Conservation (phyloP, 2,888 invertebrate genomes). For the Pristionchus entomophagus region DNA sequence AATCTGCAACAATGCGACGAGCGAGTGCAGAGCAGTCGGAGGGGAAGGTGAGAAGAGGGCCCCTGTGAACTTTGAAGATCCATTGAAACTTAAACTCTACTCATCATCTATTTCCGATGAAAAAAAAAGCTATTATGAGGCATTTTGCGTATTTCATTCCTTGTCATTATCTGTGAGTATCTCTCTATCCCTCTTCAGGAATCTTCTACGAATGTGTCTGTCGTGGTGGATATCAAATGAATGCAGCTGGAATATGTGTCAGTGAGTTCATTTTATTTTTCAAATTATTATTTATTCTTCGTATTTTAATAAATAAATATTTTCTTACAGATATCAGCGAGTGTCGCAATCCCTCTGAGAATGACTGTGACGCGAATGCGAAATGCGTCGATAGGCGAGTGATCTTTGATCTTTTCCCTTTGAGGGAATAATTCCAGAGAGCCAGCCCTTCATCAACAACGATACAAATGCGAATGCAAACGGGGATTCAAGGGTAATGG, state of each 20-base stretch:
- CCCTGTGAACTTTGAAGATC: too few species aligned
- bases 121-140: too few species aligned
- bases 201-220: constrained; percentile 40
- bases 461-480: constrained; percentile 35
- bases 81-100: too few species aligned
- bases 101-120: too few species aligned
- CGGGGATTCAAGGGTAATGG: constrained; percentile 36
- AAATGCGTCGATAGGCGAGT: constrained; percentile 30
- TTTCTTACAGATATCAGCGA: constrained; percentile 50
- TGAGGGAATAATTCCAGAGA: too few species aligned
- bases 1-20: constrained; percentile 6
- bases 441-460: not conserved
- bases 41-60: not conserved
- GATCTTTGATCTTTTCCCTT: not conserved
- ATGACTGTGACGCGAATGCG: constrained; percentile 40
- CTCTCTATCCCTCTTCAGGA: not conserved
- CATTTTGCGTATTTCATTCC: not conserved
- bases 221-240: constrained; percentile 29
- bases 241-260: constrained; percentile 49
- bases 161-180: not conserved
- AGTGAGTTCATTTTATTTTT: not conserved
- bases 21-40: constrained; percentile 17
- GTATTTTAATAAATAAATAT: too few species aligned
- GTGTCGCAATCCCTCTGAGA: constrained; percentile 44
- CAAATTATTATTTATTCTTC: not conserved